Evolutionary conservation across 2,113 vertebrate species (phyloP), one percentile per base, ranked within the genome.

Genomic region (Daubentonia madagascariensis): DNA sequence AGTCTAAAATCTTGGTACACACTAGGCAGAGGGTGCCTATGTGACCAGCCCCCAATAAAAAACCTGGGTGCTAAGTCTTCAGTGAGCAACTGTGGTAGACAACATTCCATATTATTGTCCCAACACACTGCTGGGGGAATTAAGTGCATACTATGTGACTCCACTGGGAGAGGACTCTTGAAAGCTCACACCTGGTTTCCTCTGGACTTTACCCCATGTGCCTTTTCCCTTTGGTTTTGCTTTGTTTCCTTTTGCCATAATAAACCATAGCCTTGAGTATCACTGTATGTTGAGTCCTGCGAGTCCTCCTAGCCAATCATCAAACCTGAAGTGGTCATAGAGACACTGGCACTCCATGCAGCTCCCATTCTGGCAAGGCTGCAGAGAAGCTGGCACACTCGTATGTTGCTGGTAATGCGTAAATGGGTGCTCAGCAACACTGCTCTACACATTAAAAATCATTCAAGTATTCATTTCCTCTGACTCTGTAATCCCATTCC

Each of bases 121-220:
- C 32, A 14, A 30, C 52, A n/a, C 14, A 13, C 20, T 30, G 14
- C 52, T 61, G 32, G 67, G 65, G 30, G 32, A 43, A 35, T 10
- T 5, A 10, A 11, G 37, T 0, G 14, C 5, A 1, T 20, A 37
- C 30, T 13, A 0, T 3, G n/a, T 43, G 25, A 16, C n/a, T 25
- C 48, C 12, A 2, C 18, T 1, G 12, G 28, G 17, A 11, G 37
- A 57, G 20, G 50, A 20, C 59, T 59, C 40, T 20, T 22, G 78
- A 37, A 30, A 40, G 7, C 35, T 50, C 35, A 45, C 4, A 25
- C 35, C 54, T 59, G 30, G 8, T 37, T 83, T 70, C 50, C 78
- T 57, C 50, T 4, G 30, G 37, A 35, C 50, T 43, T 20, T 22
- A 12, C 23, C 37, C 59, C 61, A 1, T 3, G 1, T 2, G 22